These are phyloP conservation scores for Scylla paramamosain DNA, from an alignment of 1,140 invertebrate species.

Conservation along the genomic window DNA sequence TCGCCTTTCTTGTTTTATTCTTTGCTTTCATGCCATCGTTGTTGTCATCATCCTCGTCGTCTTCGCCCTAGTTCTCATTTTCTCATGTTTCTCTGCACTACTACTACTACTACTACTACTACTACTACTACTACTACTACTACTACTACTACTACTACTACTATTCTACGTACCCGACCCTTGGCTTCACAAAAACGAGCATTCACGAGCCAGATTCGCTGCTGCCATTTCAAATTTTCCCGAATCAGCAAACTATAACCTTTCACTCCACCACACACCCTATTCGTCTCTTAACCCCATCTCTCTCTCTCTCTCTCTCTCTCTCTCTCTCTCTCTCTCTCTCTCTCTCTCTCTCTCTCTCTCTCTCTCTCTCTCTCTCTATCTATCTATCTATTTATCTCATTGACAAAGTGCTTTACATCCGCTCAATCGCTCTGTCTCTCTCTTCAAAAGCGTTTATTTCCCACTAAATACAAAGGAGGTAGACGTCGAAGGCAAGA, in stretches of 20 bases:
- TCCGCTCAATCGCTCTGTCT: background rate
- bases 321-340: background rate
- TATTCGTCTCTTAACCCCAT: background rate
- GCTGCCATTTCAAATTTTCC: background rate
- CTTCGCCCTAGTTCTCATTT: too few relatives aligned
- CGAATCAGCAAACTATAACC: background rate
- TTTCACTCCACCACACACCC: background rate
- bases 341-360: background rate
- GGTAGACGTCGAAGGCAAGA: background rate
- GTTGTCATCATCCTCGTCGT: too few relatives aligned
- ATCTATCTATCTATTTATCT: background rate
- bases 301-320: background rate
- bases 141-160: background rate
- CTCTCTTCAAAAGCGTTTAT: background rate
- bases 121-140: conserved; percentile 4
- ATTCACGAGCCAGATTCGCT: background rate
- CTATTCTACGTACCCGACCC: too few relatives aligned
- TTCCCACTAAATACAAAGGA: background rate
- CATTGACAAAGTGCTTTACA: background rate
- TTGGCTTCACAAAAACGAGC: too few relatives aligned
- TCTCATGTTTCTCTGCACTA: too few relatives aligned
- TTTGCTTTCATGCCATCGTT: too few relatives aligned
- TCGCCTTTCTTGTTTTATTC: too few relatives aligned
- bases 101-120: background rate
- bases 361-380: background rate